Conservation (phyloP, 2,113 vertebrate genomes). For the Pseudopipra pipra region DNA sequence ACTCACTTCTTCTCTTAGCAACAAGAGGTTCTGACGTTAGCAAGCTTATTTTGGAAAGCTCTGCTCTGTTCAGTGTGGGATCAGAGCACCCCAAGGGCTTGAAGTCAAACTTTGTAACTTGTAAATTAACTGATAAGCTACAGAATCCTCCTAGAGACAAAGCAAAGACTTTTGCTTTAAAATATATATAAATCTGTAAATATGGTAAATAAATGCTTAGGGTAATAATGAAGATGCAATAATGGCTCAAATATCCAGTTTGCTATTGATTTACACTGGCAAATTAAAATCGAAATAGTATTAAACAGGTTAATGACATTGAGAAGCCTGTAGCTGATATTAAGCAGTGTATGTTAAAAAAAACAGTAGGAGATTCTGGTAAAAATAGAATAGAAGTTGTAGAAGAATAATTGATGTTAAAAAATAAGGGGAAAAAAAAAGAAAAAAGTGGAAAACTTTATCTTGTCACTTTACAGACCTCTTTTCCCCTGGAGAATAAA, state of each 20-base stretch:
- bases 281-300: not conserved
- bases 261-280: not conserved
- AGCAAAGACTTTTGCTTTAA: not conserved
- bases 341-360: not conserved
- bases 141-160: conserved; percentile 23
- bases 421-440: not conserved
- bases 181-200: not conserved
- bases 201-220: not conserved
- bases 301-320: not conserved
- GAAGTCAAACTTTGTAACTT: conserved; percentile 3
- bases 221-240: not conserved
- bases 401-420: not conserved
- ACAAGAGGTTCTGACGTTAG: conserved; percentile 39
- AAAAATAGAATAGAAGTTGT: not conserved
- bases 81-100: conserved; percentile 25
- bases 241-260: not conserved
- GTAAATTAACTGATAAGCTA: conserved; percentile 13
- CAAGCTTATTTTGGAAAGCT: conserved; percentile 62
- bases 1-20: conserved; percentile 49
- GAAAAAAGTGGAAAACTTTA: not conserved
- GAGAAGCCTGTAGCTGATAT: not conserved
- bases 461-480: not conserved
- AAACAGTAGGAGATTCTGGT: not conserved
- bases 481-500: fast-evolving
- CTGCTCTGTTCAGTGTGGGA: not conserved